phyloP scores from a whole-genome alignment of 2,888 invertebrate genomes.

The Folsomia candida region DNA sequence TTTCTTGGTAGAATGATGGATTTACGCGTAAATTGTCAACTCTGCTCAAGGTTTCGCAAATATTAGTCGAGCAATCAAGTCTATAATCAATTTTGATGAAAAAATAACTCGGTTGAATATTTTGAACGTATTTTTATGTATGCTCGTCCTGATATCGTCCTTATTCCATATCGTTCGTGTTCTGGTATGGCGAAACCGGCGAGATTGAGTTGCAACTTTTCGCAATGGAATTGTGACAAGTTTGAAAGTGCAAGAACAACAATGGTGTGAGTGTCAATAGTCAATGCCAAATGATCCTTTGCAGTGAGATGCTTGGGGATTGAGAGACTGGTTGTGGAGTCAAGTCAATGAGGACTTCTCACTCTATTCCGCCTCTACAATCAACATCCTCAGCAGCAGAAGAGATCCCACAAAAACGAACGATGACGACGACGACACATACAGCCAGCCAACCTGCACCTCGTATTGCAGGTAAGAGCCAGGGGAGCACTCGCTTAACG shows the following conservation, averaged over 20 bases:
- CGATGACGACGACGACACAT: no score
- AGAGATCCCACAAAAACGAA: background rate
- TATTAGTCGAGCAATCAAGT: no score
- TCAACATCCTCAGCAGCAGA: background rate
- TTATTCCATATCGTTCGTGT: no score
- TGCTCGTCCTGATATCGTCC: no score
- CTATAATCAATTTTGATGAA: no score
- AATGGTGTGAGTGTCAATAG: background rate
- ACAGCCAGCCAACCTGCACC: background rate
- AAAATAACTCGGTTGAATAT: no score
- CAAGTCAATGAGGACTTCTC: slow-evolving; percentile 16
- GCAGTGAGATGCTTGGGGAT: background rate
- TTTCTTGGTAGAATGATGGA: background rate
- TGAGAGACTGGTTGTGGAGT: background rate
- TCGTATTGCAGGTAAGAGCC: background rate
- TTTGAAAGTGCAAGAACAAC: background rate
- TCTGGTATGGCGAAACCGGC: no score
- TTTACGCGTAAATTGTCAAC: background rate
- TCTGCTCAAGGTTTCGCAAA: background rate
- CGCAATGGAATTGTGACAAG: background rate
- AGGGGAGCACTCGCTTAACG: no score
- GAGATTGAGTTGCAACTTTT: background rate
- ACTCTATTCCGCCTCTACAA: slow-evolving; percentile 2
- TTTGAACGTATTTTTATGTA: no score
- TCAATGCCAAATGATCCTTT: slow-evolving; percentile 1